Evolutionary conservation across 2,113 vertebrate genomes (phyloP), one percentile per base, ranked within the genome.

Genomic region (Acanthochromis polyacanthus): DNA sequence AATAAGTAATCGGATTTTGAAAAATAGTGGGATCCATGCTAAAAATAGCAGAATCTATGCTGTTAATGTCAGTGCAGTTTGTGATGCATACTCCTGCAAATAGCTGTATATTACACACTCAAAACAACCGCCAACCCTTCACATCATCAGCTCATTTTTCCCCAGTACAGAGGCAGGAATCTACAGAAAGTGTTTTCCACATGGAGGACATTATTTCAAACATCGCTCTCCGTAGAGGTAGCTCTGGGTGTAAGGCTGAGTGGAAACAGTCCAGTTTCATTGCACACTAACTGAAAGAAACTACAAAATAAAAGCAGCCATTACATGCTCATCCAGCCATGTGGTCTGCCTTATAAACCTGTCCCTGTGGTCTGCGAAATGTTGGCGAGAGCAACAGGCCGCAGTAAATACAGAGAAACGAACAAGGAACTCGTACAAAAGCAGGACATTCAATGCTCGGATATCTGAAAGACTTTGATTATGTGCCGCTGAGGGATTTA

Each of bases 221-320:
- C 25, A n/a, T 25, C 8, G 8, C 16, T 38, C 16, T 57, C 23
- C 55, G 30, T 36, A 56, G n/a, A 46, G 15, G 32, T 22, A 8
- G 46, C 10, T 10, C 25, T 0, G 11, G 43, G 19, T 43, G 48
- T 23, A 60, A 28, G 25, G 2, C 10, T 8, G 32, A 23, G n/a
- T 66, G 32, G 15, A 60, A 75, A 50, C 5, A 16, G 36, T 78
- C 25, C 55, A 15, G n/a, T 71, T 45, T 71, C 38, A 71, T 23
- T 19, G 66, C 48, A 50, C 65, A 36, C 43, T 55, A 57, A 73
- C 53, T 19, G 28, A 69, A 64, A 69, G 30, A 40, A 64, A 75
- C 5, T 20, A 40, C 51, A 20, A 56, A 58, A 64, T 57, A 62
- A 76, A 68, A 68, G 75, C 23, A 25, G 56, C 55, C 45, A 52